These are phyloP conservation scores for Drosophila eohydei DNA, from an alignment of 2,888 invertebrate genomes.

Conservation along the genomic window DNA sequence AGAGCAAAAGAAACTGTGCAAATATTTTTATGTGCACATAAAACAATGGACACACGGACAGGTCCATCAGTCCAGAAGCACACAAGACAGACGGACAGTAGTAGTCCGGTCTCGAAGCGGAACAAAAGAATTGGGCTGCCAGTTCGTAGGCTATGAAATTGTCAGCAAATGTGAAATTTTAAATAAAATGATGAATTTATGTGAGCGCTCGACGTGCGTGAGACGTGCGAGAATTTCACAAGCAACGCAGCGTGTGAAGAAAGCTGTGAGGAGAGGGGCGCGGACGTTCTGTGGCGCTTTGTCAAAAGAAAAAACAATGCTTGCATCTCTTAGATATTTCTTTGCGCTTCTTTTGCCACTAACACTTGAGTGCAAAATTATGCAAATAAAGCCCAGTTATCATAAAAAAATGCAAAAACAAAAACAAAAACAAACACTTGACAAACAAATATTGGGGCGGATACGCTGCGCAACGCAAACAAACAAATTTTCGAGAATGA, in stretches of 20 bases:
- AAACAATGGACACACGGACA: slow-evolving; percentile 57
- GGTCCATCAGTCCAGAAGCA: slow-evolving; percentile 4
- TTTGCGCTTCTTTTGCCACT: slow-evolving; percentile 26
- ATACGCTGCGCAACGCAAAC: slow-evolving; percentile 37
- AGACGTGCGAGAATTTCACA: slow-evolving; percentile 74
- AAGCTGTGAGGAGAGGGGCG: slow-evolving; percentile 9
- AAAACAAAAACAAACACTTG: slow-evolving; percentile 32
- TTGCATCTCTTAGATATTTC: slow-evolving; percentile 57
- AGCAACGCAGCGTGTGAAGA: slow-evolving; percentile 28
- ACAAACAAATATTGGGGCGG: slow-evolving; percentile 44
- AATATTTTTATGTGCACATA: slow-evolving; percentile 67
- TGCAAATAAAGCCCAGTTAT: slow-evolving; percentile 61
- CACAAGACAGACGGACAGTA: slow-evolving; percentile 11
- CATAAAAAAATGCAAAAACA: slow-evolving; percentile 15
- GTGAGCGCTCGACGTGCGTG: slow-evolving; percentile 43
- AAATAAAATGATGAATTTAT: slow-evolving; percentile 80
- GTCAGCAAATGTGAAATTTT: slow-evolving; percentile 77
- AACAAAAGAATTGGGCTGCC: slow-evolving; percentile 53
- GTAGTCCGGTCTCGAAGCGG: slow-evolving; percentile 32
- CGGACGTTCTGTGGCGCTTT: slow-evolving; percentile 17
- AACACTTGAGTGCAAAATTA: slow-evolving; percentile 64
- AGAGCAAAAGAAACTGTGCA: slow-evolving; percentile 66
- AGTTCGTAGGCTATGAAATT: slow-evolving; percentile 71
- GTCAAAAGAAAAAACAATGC: slow-evolving; percentile 35
- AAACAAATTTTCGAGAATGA: slow-evolving; percentile 48